Conservation (phyloP, 37 sponge, comb jelly and placozoan genomes). For the Cliona cf. orientalis region DNA sequence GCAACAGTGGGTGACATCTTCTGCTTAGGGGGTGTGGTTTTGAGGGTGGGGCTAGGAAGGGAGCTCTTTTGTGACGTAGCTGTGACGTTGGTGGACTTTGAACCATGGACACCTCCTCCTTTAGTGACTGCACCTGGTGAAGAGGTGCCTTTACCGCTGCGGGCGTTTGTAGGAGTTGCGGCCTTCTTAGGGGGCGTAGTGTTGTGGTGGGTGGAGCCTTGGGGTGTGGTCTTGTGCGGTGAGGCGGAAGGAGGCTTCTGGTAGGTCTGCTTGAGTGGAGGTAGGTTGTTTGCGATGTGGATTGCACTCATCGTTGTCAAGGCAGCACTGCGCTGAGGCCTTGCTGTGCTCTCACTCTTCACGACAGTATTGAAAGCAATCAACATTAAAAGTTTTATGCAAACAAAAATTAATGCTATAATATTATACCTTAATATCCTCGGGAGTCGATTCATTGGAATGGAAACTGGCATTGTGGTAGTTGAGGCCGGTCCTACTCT, state of each 20-base stretch:
- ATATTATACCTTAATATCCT: conserved; percentile 16
- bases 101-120: no score
- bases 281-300: conserved; percentile 18
- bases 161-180: not conserved
- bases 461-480: conserved; percentile 50
- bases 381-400: not conserved
- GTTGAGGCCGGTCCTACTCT: conserved; percentile 66
- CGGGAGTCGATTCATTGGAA: not conserved
- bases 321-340: conserved; percentile 26
- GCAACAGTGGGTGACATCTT: no score
- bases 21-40: no score
- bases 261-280: not conserved
- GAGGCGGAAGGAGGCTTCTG: not conserved
- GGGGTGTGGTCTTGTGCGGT: conserved; percentile 16
- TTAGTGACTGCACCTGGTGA: no score
- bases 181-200: not conserved
- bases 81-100: no score
- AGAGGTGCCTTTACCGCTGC: no score
- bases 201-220: not conserved
- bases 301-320: conserved; percentile 26
- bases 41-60: no score
- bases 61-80: no score
- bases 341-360: conserved; percentile 18
- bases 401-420: not conserved
- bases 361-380: not conserved